Evolutionary conservation across 2,113 vertebrate genomes (phyloP).

Genomic region (Petrocephalus microphthalmus): DNA sequence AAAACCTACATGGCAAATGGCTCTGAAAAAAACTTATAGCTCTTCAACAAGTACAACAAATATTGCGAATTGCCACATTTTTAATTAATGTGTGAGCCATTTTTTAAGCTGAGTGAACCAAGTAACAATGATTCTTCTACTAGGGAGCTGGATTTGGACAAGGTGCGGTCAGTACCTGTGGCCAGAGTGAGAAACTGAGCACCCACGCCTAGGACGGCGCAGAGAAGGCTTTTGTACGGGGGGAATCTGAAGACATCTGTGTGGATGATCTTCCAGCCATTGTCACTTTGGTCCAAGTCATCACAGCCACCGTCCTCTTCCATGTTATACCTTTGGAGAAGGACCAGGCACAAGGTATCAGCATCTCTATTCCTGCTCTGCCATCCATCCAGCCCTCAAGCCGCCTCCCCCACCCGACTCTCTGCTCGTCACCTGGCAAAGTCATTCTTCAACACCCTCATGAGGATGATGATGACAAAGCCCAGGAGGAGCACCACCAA

Average conservation of each 20-base stretch:
- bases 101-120: neutral
- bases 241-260: constrained; percentile 89
- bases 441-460: constrained; percentile 85
- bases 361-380: neutral
- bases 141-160: neutral
- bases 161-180: constrained; percentile 57
- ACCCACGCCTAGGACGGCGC: constrained; percentile 79
- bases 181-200: constrained; percentile 84
- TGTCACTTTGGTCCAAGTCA: constrained; percentile 84
- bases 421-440: constrained; percentile 63
- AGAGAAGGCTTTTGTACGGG: constrained; percentile 75
- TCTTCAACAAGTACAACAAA: neutral
- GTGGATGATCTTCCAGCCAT: constrained; percentile 91
- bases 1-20: neutral
- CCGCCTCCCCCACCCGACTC: neutral
- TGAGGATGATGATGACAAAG: constrained; percentile 88
- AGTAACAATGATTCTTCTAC: neutral
- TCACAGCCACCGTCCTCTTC: constrained; percentile 80
- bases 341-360: neutral
- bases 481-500: constrained; percentile 83
- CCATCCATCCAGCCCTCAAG: too few species aligned
- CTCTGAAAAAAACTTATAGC: neutral
- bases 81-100: neutral
- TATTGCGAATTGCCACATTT: neutral
- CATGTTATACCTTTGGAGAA: constrained; percentile 68